These are phyloP conservation scores for Plagiodera versicolora DNA, from an alignment of 2,888 invertebrate species.

Conservation along the genomic window DNA sequence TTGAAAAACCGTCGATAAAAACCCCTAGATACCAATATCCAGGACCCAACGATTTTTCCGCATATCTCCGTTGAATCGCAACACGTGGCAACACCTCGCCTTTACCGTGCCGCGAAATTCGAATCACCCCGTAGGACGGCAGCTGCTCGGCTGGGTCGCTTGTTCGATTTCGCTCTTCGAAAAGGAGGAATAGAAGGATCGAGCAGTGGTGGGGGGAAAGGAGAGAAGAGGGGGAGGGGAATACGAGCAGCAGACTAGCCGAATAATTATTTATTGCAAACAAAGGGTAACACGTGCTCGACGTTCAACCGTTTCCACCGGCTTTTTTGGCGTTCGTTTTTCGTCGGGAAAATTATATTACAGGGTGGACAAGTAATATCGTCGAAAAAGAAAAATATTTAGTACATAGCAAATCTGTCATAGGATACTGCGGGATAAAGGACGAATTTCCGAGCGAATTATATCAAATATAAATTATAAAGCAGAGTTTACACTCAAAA, in stretches of 20 bases:
- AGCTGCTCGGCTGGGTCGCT: conserved; percentile 20
- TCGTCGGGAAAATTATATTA: conserved; percentile 16
- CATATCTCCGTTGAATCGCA: no score
- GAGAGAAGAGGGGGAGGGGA: neutral
- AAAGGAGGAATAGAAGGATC: no score
- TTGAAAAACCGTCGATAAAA: no score
- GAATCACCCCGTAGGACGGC: conserved; percentile 14
- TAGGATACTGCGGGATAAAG: no score
- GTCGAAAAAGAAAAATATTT: no score
- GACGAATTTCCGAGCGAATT: no score
- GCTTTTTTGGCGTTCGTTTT: conserved; percentile 19
- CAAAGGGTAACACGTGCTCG: conserved; percentile 44
- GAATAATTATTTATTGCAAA: conserved; percentile 40
- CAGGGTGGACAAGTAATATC: neutral
- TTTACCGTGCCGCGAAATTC: conserved; percentile 36
- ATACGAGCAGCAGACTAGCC: conserved; percentile 28
- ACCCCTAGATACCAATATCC: no score
- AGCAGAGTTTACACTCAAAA: no score
- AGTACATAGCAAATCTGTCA: no score
- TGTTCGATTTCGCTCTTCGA: conserved; percentile 5
- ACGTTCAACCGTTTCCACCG: conserved; percentile 24
- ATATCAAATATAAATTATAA: no score
- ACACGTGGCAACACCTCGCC: conserved; percentile 50
- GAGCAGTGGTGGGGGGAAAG: neutral
- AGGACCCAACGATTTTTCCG: no score